Base-by-base conservation (phyloP, 2,888 invertebrate genomes). In the Euplagia quadripunctaria region DNA sequence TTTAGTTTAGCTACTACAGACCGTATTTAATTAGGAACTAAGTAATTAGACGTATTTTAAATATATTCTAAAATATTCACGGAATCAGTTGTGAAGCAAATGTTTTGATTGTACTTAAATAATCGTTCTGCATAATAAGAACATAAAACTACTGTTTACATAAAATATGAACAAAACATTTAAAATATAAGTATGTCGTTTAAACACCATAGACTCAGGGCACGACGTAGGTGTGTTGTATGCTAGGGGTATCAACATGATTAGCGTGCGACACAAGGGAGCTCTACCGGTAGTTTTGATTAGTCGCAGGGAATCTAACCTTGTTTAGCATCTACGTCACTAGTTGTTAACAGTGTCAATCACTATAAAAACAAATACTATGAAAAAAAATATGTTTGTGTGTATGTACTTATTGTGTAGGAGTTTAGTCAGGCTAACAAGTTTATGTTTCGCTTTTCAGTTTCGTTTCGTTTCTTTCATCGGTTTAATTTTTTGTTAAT, bases 211-310 rank as follows among this genome's bases (percentile, higher is more conserved):
- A n/a, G n/a, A 55, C 55, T 17, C 17, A 3, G 8, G 55, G 7
- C 55, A n/a, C n/a, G n/a, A 14, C 7, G n/a, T n/a, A n/a, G n/a
- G n/a, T n/a, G n/a, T 55, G 14, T 20, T 43, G 46, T 42, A 52
- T 43, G 43, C 43, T n/a, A 46, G 68, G 46, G 52, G 52, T 68
- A 68, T 64, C 11, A 12, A n/a, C 31, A 64, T 70, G 49, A 71
- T 72, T 68, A 75, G 43, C 63, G 70, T 71, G 70, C 43, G 75
- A 70, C 72, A 64, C 68, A 67, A 75, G 79, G 78, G 77, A 64
- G 64, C 72, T 12, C 8, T 55, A 64, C 46, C 75, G 68, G 73
- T 71, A 68, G 52, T 76, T 72, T 68, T 65, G 66, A 83, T 73
- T 79, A 70, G 58, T 55, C 51, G 43, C 64, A 63, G 64, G 76